phyloP scores from a whole-genome alignment of 2,888 invertebrate species.

The Lordiphosa fenestrarum region DNA sequence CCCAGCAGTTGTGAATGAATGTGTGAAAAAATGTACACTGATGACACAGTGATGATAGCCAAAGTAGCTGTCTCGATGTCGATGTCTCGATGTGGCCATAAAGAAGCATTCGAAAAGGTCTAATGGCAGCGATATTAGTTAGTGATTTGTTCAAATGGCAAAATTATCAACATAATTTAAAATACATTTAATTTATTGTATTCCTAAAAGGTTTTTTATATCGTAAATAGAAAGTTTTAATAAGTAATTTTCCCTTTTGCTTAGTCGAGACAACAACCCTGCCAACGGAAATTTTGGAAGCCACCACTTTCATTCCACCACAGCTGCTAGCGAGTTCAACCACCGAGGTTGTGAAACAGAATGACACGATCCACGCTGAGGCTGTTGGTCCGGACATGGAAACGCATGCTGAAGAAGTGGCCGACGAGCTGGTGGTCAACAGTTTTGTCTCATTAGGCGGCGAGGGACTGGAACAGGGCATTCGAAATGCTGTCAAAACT shows the following conservation, averaged over 20 bases:
- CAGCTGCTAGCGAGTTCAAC: constrained; percentile 23
- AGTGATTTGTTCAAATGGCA: constrained; percentile 52
- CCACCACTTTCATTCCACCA: constrained; percentile 42
- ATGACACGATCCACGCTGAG: constrained; percentile 10
- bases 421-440: constrained; percentile 36
- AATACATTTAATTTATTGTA: constrained; percentile 46
- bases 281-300: constrained; percentile 23
- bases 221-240: not conserved
- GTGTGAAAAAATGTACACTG: constrained; percentile 63
- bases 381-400: not conserved
- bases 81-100: constrained; percentile 33
- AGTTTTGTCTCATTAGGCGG: constrained; percentile 48
- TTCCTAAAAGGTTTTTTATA: constrained; percentile 15
- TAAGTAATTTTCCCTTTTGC: not conserved
- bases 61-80: constrained; percentile 17
- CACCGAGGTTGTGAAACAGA: constrained; percentile 9
- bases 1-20: constrained; percentile 56
- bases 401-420: constrained; percentile 24
- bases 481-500: constrained; percentile 67
- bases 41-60: constrained; percentile 48
- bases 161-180: constrained; percentile 49
- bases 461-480: constrained; percentile 65
- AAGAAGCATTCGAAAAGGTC: constrained; percentile 40
- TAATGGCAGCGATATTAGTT: constrained; percentile 56
- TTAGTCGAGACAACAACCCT: constrained; percentile 54